Conservation (phyloP, 2,113 vertebrate genomes). For the Pholis gunnellus region DNA sequence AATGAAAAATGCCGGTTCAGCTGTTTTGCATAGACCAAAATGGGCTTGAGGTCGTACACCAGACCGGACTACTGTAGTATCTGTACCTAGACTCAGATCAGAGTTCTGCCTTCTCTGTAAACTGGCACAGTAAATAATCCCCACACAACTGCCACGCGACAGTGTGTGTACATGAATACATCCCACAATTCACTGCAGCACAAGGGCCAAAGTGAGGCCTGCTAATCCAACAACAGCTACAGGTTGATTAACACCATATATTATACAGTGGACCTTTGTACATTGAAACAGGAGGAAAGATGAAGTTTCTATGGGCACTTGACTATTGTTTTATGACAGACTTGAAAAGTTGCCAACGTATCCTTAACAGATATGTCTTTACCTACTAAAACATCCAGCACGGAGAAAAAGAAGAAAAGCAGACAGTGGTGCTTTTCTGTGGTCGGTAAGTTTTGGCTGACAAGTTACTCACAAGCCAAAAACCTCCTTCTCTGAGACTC, state of each 20-base stretch:
- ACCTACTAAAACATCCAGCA: not conserved
- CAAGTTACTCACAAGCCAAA: not conserved
- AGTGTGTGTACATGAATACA: not conserved
- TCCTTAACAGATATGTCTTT: not conserved
- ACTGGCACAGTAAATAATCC: no score
- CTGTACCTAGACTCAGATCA: not conserved
- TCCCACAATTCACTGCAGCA: slow-evolving; percentile 23
- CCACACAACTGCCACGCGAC: no score
- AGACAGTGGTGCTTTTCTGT: not conserved
- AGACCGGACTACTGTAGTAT: not conserved
- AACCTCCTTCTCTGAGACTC: not conserved
- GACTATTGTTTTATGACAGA: not conserved
- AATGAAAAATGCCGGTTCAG: no score
- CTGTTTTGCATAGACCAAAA: no score
- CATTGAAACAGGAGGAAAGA: not conserved
- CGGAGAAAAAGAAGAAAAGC: not conserved
- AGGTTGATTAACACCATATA: not conserved
- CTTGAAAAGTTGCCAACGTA: not conserved
- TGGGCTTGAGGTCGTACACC: no score
- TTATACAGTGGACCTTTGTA: not conserved
- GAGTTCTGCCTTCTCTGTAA: slow-evolving; percentile 8
- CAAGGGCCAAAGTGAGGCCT: not conserved
- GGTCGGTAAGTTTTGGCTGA: not conserved
- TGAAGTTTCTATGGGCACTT: not conserved
- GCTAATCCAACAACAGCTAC: slow-evolving; percentile 16